These are phyloP conservation scores for Zoanthus solanderi DNA, from an alignment of 92 coral and sea anemone genomes.

Conservation along the genomic window DNA sequence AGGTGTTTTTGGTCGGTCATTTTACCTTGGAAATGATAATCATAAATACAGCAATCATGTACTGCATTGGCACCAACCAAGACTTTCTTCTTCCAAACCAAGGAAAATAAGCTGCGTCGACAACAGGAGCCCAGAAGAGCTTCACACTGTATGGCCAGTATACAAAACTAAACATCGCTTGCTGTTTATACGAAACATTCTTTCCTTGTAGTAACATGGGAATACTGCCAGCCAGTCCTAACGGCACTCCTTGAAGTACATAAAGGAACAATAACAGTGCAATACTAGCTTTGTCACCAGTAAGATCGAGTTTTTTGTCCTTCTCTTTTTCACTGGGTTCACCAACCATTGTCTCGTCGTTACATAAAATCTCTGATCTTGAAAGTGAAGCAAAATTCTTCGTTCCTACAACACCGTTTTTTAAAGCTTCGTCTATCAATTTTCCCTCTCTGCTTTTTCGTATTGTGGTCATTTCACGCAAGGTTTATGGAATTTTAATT, in stretches of 20 bases:
- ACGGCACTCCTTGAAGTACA: conserved; percentile 91
- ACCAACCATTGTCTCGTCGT: conserved; percentile 2
- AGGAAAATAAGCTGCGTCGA: conserved; percentile 89
- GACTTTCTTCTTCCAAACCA: conserved; percentile 89
- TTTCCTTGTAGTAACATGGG: conserved; percentile 86
- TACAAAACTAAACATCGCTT: conserved; percentile 94
- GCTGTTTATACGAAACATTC: conserved; percentile 88
- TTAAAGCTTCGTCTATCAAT: not conserved
- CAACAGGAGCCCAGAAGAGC: conserved; percentile 97
- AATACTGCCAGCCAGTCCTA: conserved; percentile 94
- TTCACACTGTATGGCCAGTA: conserved; percentile 99
- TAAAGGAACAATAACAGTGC: conserved; percentile 82
- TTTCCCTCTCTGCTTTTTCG: conserved; percentile 9
- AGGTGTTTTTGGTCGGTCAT: not conserved
- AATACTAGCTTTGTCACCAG: conserved; percentile 74
- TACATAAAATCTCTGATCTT: not conserved
- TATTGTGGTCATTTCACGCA: conserved; percentile 21
- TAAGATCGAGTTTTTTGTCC: conserved; percentile 21
- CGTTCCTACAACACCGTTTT: conserved; percentile 3
- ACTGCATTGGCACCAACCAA: conserved; percentile 97
- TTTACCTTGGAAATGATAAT: conserved; percentile 84
- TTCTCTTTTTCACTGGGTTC: not conserved
- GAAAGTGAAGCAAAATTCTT: not conserved
- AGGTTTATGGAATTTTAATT: not conserved
- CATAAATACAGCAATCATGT: conserved; percentile 87